Evolutionary conservation across 2,797 vertebrate species (phyloP), one percentile per base, ranked within the genome.

Genomic region (Loris lydekkerianus): DNA sequence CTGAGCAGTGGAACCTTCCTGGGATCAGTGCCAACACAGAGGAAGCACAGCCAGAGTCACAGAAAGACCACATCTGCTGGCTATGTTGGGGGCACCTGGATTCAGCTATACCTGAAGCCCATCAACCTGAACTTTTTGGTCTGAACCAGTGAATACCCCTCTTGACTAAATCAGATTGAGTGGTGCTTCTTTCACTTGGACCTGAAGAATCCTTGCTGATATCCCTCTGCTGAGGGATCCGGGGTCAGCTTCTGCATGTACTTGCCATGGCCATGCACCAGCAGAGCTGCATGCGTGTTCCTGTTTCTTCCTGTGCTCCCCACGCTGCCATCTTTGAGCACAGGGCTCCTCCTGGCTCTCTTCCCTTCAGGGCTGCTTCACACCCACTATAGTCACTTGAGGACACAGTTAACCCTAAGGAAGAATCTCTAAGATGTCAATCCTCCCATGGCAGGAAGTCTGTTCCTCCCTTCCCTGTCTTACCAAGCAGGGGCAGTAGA

Each of bases 241-340:
- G 53, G 0, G 0, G n/a, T 53, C 14, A 53, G 53, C 49, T 56
- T 78, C 49, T 1, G 2, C 3, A 34, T 9, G 7, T 18, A 17
- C 31, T 31, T 67, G 31, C 31, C 65, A 18, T 3, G 0, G 65
- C 65, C 65, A 17, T 3, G 3, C 17, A 17, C 31, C 17, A n/a
- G 31, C 31, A 20, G 65, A 67, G 65, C 65, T 21, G 49, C 14
- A 53, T 0, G 3, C 1, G 0, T 67, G 17, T n/a, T 18, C 65
- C 31, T 67, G 17, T 67, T 67, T n/a, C 31, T n/a, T 17, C 31
- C 65, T 9, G 65, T 3, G 1, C 65, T n/a, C 15, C 31, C 65
- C 15, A 8, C n/a, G 65, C 18, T 15, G 8, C 65, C 7, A 17
- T 67, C 65, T 31, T 67, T 67, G 31, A n/a, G 65, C 65, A n/a